Base-by-base conservation (phyloP, 2,113 vertebrate genomes). In the Sebastes fasciatus region DNA sequence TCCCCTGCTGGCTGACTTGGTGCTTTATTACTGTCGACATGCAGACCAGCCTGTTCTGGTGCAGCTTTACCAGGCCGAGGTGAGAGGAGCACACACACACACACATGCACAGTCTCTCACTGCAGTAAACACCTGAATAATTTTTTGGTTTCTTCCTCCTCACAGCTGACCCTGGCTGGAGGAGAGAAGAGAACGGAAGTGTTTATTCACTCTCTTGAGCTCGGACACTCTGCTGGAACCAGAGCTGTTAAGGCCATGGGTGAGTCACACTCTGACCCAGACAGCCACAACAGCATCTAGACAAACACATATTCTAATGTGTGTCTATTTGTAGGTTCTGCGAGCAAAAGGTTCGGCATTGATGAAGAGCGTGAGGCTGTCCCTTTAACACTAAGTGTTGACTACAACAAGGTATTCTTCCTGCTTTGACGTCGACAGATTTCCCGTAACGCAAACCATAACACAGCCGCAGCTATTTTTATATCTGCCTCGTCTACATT, bases 41-140 rank as follows among this genome's bases (percentile, higher is more conserved):
- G 98, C 98, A 1, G 83, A 95, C 0, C 95, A 95, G 11, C 97
- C 97, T 0, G 87, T 97, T 74, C 96, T 99, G 77, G 88, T 99
- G 79, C 98, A 98, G 92, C 96, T 99, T 80, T 99, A 98, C 90
- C 97, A 97, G 92, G 96, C 96, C 0, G 97, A 99, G 97, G 98
- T 99, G 49, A 87, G 90, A 83, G 91, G 23, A 62, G 3, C 42
- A 1, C 73, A 43, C 40, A 67, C 52, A 23, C 75, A 58, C 52
- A 19, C 42, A 40, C 43, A 9, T 34, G 23, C 64, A 57, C 43
- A 52, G 64, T 0, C 49, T 21, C 23, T 43, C 58, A 48, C 57
- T 14, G 51, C 19, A 70, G 34, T 57, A 45, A 26, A 43, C 65
- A 49, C 45, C 45, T 62, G 45, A 74, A 21, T 45, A 0, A 43